Conservation (phyloP, 1,140 invertebrate genomes). For the Diorhabda sublineata region DNA sequence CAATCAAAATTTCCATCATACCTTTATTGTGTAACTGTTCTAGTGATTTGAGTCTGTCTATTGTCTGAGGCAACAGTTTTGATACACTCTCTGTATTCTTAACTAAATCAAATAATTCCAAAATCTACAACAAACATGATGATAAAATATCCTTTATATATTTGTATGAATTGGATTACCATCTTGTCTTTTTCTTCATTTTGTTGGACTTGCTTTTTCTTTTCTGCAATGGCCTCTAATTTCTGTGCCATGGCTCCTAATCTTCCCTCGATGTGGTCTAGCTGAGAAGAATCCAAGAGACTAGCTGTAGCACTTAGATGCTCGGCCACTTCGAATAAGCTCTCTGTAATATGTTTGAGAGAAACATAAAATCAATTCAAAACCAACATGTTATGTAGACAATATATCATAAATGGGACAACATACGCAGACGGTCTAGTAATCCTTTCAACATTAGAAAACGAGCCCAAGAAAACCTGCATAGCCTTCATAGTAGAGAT, state of each 20-base stretch:
- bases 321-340: constrained; percentile 64
- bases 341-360: constrained; percentile 27
- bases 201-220: constrained; percentile 56
- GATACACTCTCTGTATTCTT: constrained; percentile 79
- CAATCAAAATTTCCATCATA: constrained; percentile 38
- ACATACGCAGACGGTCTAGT: too few relatives aligned
- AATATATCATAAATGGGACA: too few relatives aligned
- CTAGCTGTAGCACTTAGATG: constrained; percentile 70
- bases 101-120: constrained; percentile 80
- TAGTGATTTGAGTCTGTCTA: constrained; percentile 77
- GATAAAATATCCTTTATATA: too few relatives aligned
- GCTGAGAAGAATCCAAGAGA: constrained; percentile 72
- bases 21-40: constrained; percentile 87
- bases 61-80: constrained; percentile 71
- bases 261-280: constrained; percentile 78
- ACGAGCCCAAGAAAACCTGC: too few relatives aligned
- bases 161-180: constrained; percentile 44
- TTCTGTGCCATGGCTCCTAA: constrained; percentile 67
- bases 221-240: constrained; percentile 72
- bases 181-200: constrained; percentile 77
- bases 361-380: background rate
- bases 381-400: too few relatives aligned
- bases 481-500: too few relatives aligned
- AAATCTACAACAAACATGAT: constrained; percentile 55
- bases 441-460: too few relatives aligned